Conservation (phyloP, 92 coral and sea anemone genomes). For the Porites rus region DNA sequence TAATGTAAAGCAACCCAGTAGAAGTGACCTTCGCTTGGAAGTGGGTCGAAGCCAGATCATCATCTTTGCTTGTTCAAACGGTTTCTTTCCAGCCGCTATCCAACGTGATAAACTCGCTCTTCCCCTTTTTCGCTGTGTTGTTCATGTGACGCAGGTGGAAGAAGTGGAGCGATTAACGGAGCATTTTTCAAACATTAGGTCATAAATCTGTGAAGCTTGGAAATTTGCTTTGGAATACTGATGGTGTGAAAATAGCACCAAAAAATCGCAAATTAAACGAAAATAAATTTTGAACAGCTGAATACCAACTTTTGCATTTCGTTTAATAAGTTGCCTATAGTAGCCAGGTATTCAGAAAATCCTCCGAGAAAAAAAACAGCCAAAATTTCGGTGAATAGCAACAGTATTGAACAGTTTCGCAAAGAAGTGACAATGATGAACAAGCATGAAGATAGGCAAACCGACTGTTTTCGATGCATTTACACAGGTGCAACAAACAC, state of each 20-base stretch:
- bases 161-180: conserved; percentile 37
- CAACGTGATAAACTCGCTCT: background rate
- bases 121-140: background rate
- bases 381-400: background rate
- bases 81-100: conserved; percentile 52
- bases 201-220: conserved; percentile 14
- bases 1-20: conserved; percentile 69
- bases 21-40: conserved; percentile 67
- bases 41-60: conserved; percentile 64
- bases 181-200: conserved; percentile 27
- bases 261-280: background rate
- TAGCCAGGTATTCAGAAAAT: too few species aligned
- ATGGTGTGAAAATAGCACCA: conserved; percentile 18
- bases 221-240: conserved; percentile 24
- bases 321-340: too few species aligned
- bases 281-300: too few species aligned
- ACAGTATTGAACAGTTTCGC: background rate
- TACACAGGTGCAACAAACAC: background rate
- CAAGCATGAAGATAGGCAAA: conserved; percentile 8
- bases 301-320: too few species aligned
- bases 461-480: background rate
- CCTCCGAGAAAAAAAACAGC: background rate
- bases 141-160: conserved; percentile 34
- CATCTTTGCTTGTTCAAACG: conserved; percentile 2
- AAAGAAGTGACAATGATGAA: background rate